Base-by-base conservation (phyloP, 2,888 invertebrate genomes). In the Gisinianus flammeolus region DNA sequence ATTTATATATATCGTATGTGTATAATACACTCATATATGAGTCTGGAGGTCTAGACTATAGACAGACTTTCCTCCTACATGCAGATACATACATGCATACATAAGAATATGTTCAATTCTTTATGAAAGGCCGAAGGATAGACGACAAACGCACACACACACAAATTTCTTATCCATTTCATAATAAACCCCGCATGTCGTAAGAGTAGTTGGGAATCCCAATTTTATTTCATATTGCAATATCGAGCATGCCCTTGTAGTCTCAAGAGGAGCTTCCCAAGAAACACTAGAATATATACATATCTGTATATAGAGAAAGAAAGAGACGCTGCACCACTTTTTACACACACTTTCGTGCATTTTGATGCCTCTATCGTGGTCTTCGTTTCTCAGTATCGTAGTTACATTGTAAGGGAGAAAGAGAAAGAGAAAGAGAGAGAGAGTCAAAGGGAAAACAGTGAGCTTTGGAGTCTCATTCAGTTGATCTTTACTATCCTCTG, bases 211-310 rank as follows among this genome's bases (percentile, higher is more conserved):
- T 62, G 58, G 8, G 8, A n/a, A n/a, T 58, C 58, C 62, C 62
- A 58, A 62, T 62, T 73, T 58, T 56, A 72, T 73, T 58, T 73
- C 73, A 73, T 44, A 44, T 73, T 73, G 73, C 73, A 73, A 73
- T 78, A 73, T 70, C 73, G 73, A 78, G 62, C 77, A 66, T 78
- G 77, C 77, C 77, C 77, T 78, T 78, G 77, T 73, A 67, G 68
- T 16, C 8, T 44, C 44, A 2, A 44, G 8, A 12, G n/a, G 66
- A 72, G 71, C 71, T 77, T 77, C 66, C 77, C 77, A n/a, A n/a
- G n/a, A n/a, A n/a, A n/a, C n/a, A n/a, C n/a, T n/a, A n/a, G n/a
- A n/a, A n/a, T n/a, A n/a, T n/a, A n/a, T n/a, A n/a, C n/a, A n/a
- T n/a, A n/a, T n/a, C n/a, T n/a, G n/a, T n/a, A n/a, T n/a, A n/a